These are phyloP conservation scores for Neostethus bicornis DNA, from an alignment of 2,797 vertebrate genomes.

Conservation along the genomic window DNA sequence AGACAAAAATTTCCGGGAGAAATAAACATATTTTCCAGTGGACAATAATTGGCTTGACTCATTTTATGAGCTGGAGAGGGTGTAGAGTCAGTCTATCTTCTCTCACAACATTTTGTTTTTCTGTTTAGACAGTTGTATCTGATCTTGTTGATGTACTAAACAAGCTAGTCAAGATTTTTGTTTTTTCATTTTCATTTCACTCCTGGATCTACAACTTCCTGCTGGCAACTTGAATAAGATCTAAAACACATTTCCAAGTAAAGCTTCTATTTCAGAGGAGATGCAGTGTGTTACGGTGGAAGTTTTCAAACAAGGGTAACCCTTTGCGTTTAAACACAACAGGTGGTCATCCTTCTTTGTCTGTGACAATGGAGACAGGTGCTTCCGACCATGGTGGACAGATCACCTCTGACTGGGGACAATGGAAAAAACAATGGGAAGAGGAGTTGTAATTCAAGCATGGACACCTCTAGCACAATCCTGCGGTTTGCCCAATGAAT, in stretches of 20 bases:
- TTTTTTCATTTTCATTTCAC: background rate
- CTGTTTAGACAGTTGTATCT: background rate
- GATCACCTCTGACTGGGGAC: conserved; percentile 58
- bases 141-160: conserved; percentile 2
- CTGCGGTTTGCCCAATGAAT: conserved; percentile 35
- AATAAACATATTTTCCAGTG: too few relatives aligned
- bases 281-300: background rate
- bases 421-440: conserved; percentile 54
- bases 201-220: conserved; percentile 9
- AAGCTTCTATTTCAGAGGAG: conserved; percentile 1
- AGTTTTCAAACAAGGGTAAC: conserved; percentile 55
- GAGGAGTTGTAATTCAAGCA: conserved; percentile 52
- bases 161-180: conserved; percentile 6
- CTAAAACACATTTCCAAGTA: background rate
- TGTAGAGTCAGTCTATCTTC: too few relatives aligned
- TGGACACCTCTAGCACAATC: conserved; percentile 35
- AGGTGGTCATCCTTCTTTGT: conserved; percentile 68
- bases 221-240: conserved; percentile 4
- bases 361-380: conserved; percentile 62
- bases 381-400: conserved; percentile 60
- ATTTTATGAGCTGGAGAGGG: too few relatives aligned
- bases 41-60: too few relatives aligned
- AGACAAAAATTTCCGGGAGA: too few relatives aligned
- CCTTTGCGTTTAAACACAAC: conserved; percentile 47
- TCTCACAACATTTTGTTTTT: too few relatives aligned